Evolutionary conservation across 53 echinoderm and acorn worm genomes (phyloP), one percentile per base, ranked within the genome.

Genomic region (Echinometra lucunter): DNA sequence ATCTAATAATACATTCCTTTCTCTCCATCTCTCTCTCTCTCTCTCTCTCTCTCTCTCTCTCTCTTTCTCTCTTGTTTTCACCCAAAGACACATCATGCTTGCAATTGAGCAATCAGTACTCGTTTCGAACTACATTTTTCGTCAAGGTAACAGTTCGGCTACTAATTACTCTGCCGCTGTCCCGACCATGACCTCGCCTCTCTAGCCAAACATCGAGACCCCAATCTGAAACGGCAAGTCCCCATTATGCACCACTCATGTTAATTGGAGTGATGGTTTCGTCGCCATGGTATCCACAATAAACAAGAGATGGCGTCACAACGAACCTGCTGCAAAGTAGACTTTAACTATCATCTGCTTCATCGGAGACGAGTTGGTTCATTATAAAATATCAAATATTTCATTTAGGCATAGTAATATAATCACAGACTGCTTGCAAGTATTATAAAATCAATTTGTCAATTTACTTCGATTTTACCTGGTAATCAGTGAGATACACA

Each of bases 201-300:
- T 60, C 60, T 57, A 58, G 58, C 89, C 60, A 89, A 89, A 89
- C 60, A 89, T 89, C 37, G 60, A 89, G 30, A 89, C 58, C 89
- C 17, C 57, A 89, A 89, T 89, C 89, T 89, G 89, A 60, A 38
- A 40, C 58, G 42, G 60, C 89, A 38, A 89, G 21, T 78, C 58
- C 58, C 89, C 58, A 89, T 89, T 89, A 89, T 89, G 89, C 89
- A 60, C 89, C 89, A 89, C 57, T 60, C 57, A 89, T 89, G 89
- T 89, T 89, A 89, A 89, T 89, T 89, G 89, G 47, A 89, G 89
- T 89, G 89, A 89, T 60, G 89, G 89, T 89, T 57, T 89, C 89
- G 60, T 89, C 89, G 89, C 89, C 60, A 89, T 89, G 89, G 89
- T 89, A 58, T 16, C 89, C 58, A 21, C 13, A 15, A 60, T 89